Conservation (phyloP, 2,888 invertebrate genomes). For the Polymixis flavicincta region DNA sequence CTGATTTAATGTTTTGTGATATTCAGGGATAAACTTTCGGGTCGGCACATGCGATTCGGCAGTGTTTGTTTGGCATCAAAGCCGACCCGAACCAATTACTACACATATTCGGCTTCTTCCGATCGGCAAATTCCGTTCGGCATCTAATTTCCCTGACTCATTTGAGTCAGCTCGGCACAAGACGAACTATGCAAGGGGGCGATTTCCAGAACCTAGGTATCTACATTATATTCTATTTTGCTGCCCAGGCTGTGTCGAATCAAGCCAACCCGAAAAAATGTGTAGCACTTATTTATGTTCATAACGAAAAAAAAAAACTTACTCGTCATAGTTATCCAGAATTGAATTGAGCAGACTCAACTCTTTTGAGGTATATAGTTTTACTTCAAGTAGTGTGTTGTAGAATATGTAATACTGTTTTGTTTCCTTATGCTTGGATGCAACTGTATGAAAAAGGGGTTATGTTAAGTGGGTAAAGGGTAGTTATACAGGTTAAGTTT, state of each 20-base stretch:
- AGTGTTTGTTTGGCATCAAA: background rate
- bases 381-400: conserved; percentile 98
- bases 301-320: conserved; percentile 77
- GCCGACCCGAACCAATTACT: background rate
- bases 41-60: background rate
- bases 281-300: background rate
- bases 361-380: conserved; percentile 97
- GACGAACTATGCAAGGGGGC: background rate
- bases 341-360: conserved; percentile 96
- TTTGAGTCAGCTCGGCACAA: background rate
- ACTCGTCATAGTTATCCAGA: conserved; percentile 96
- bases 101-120: background rate
- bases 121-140: background rate
- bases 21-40: too few relatives aligned
- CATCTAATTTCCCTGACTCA: background rate
- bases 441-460: conserved; percentile 91
- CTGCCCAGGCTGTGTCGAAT: background rate
- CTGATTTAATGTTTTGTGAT: too few relatives aligned
- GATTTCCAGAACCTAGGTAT: background rate
- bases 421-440: conserved; percentile 98
- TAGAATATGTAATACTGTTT: conserved; percentile 99
- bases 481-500: too few relatives aligned
- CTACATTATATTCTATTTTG: background rate
- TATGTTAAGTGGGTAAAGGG: background rate
- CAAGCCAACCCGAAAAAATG: background rate